phyloP scores from a whole-genome alignment of 2,888 invertebrate species.

The Blera fallax region DNA sequence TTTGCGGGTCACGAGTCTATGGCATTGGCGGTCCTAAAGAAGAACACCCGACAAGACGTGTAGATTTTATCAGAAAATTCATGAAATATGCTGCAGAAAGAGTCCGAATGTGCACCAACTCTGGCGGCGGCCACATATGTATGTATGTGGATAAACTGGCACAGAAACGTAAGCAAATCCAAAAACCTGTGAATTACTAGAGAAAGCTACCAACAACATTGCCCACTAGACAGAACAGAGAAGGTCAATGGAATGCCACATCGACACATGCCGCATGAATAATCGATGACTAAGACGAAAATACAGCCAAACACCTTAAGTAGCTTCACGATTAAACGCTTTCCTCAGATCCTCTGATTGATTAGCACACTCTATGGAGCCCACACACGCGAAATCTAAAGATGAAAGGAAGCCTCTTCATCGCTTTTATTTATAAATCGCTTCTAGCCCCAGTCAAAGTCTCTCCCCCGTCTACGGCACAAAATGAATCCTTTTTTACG shows the following conservation, averaged over 20 bases:
- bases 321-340: slow-evolving; percentile 9
- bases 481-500: slow-evolving; percentile 44
- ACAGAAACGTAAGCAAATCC: too few species aligned
- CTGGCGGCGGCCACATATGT: too few species aligned
- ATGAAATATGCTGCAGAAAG: too few species aligned
- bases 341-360: slow-evolving; percentile 18
- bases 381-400: slow-evolving; percentile 8
- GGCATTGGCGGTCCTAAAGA: too few species aligned
- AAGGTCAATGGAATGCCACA: background rate
- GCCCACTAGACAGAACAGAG: background rate
- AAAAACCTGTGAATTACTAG: too few species aligned
- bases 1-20: too few species aligned
- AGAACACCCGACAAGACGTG: too few species aligned
- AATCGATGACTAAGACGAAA: slow-evolving; percentile 49
- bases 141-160: too few species aligned
- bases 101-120: too few species aligned
- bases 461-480: background rate
- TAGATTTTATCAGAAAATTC: too few species aligned
- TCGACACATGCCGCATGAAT: background rate
- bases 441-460: background rate
- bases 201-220: background rate
- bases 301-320: slow-evolving; percentile 26
- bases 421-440: slow-evolving; percentile 32
- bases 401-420: slow-evolving; percentile 49
- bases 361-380: slow-evolving; percentile 43